Evolutionary conservation across 2,797 vertebrate genomes (phyloP).

Genomic region (Siniperca scherzeri): DNA sequence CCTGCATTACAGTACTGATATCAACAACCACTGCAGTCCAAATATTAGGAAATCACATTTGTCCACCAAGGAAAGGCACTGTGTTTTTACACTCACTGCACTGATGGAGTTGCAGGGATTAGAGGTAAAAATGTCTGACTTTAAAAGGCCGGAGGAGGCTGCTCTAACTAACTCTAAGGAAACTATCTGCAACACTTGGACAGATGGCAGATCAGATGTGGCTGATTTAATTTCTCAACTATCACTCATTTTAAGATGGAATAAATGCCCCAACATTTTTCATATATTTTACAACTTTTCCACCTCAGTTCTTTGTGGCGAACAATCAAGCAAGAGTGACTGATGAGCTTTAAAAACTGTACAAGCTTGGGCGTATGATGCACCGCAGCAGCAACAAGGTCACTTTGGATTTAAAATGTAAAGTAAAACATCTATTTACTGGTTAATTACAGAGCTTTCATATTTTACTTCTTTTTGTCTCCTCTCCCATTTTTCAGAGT

Average conservation of each 20-base stretch:
- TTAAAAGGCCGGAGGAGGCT: neutral
- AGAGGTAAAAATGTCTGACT: neutral
- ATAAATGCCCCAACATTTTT: conserved; percentile 3
- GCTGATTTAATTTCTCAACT: neutral
- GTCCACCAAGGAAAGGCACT: neutral
- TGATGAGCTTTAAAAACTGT: conserved; percentile 10
- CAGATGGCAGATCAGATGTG: neutral
- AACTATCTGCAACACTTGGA: neutral
- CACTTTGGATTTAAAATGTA: conserved; percentile 33
- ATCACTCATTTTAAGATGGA: neutral
- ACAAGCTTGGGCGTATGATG: neutral
- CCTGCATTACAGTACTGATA: conserved; percentile 17
- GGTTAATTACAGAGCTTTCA: conserved; percentile 18
- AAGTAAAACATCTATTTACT: conserved; percentile 47
- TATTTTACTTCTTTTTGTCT: conserved; percentile 18
- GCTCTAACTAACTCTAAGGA: neutral
- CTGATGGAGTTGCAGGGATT: neutral
- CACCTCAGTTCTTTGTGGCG: neutral
- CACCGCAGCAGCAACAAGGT: conserved; percentile 34
- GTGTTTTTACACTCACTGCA: neutral
- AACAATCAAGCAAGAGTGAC: conserved; percentile 15
- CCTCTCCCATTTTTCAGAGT: conserved; percentile 14
- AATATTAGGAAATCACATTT: neutral
- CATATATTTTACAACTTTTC: neutral
- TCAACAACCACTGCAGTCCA: neutral